Conservation (phyloP, 2,113 vertebrate genomes). For the Oreochromis aureus region DNA sequence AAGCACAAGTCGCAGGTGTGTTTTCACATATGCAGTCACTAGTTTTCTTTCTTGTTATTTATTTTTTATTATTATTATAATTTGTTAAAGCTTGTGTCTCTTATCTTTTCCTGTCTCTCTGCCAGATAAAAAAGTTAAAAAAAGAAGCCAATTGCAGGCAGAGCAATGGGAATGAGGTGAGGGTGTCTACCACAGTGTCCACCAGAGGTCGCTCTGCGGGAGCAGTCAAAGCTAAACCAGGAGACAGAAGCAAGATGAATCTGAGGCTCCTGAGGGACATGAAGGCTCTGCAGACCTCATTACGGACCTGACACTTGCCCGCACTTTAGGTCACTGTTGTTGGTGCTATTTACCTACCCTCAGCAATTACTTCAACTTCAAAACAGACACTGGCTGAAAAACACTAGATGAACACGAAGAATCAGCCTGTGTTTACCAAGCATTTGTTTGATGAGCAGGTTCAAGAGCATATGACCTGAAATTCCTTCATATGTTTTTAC, state of each 20-base stretch:
- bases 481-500: not conserved
- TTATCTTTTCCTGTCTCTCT: not conserved
- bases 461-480: not conserved
- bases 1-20: constrained; percentile 81
- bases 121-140: constrained; percentile 80
- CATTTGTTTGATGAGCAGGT: not conserved
- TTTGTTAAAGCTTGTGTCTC: not conserved
- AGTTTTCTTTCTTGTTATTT: not conserved
- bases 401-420: not conserved
- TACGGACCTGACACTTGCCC: constrained; percentile 68
- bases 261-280: constrained; percentile 87
- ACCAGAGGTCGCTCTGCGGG: constrained; percentile 64
- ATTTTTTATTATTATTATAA: not conserved
- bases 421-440: not conserved
- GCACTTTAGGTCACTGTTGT: not conserved
- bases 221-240: constrained; percentile 72
- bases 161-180: constrained; percentile 40
- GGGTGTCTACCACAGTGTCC: constrained; percentile 55
- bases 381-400: not conserved
- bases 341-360: not conserved
- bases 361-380: not conserved
- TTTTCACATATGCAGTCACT: not conserved
- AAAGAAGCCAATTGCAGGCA: constrained; percentile 63
- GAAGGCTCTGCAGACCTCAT: constrained; percentile 87
- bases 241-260: constrained; percentile 82